Evolutionary conservation across 1,140 invertebrate genomes (phyloP).

Genomic region (Drusus annulatus): DNA sequence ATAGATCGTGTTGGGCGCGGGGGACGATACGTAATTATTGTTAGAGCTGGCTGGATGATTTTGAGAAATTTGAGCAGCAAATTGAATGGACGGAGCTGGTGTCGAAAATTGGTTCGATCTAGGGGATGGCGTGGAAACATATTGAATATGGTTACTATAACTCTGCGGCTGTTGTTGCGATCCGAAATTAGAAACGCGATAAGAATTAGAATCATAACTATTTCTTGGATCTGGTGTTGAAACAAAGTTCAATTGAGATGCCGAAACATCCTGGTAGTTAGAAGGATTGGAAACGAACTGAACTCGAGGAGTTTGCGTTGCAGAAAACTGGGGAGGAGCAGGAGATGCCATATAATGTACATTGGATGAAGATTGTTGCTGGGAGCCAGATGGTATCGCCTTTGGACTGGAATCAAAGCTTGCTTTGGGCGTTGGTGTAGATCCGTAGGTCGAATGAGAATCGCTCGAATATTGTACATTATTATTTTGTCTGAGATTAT

Average conservation of each 20-base stretch:
- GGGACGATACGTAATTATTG: constrained; percentile 47
- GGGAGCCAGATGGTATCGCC: not conserved
- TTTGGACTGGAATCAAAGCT: constrained; percentile 47
- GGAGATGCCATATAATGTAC: constrained; percentile 60
- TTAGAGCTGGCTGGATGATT: constrained; percentile 26
- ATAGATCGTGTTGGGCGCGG: constrained; percentile 62
- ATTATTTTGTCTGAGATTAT: constrained; percentile 62
- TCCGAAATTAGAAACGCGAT: constrained; percentile 37
- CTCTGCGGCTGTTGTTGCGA: constrained; percentile 9
- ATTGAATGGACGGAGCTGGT: constrained; percentile 46
- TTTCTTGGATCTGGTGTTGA: constrained; percentile 53
- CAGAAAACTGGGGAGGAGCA: constrained; percentile 62
- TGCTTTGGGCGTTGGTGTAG: constrained; percentile 61
- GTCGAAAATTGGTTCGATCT: constrained; percentile 53
- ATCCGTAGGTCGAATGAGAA: constrained; percentile 2
- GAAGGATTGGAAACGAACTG: constrained; percentile 64
- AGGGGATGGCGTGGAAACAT: constrained; percentile 65
- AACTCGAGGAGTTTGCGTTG: constrained; percentile 63
- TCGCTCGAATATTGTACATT: not conserved
- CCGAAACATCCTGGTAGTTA: constrained; percentile 55
- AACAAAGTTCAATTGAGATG: constrained; percentile 50
- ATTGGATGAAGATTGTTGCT: constrained; percentile 13
- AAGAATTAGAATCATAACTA: constrained; percentile 46
- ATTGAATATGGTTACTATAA: constrained; percentile 54
- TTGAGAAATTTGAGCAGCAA: constrained; percentile 47